Evolutionary conservation across 1,140 invertebrate genomes (phyloP).

Genomic region (Drosophila pectinifera): DNA sequence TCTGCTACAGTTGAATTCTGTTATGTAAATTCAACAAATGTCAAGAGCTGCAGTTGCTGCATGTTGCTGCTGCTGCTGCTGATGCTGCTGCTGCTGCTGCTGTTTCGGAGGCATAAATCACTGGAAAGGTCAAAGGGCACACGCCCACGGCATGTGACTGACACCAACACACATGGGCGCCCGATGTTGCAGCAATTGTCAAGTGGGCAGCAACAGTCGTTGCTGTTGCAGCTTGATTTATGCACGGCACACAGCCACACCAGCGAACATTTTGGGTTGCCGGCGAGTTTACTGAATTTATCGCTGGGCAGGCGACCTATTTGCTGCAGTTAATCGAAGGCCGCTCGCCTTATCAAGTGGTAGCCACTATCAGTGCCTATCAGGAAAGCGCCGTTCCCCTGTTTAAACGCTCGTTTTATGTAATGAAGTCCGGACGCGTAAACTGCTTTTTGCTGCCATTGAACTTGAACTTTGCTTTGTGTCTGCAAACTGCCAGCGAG

Average conservation of each 20-base stretch:
- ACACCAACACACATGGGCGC: slow-evolving; percentile 49
- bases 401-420: slow-evolving; percentile 9
- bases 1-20: slow-evolving; percentile 49
- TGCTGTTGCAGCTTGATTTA: slow-evolving; percentile 60
- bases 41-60: slow-evolving; percentile 53
- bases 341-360: slow-evolving; percentile 21
- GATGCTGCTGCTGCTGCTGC: slow-evolving; percentile 9
- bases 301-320: slow-evolving; percentile 53
- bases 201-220: slow-evolving; percentile 44
- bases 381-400: slow-evolving; percentile 10
- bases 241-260: slow-evolving; percentile 22
- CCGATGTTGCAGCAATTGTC: slow-evolving; percentile 67
- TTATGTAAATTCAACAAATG: slow-evolving; percentile 44
- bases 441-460: slow-evolving; percentile 45
- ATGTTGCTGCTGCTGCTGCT: slow-evolving; percentile 20
- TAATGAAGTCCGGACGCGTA: neutral
- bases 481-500: slow-evolving; percentile 64
- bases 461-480: slow-evolving; percentile 72
- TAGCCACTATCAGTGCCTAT: slow-evolving; percentile 27
- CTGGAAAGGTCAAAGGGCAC: slow-evolving; percentile 67
- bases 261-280: slow-evolving; percentile 13
- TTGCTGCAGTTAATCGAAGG: slow-evolving; percentile 45
- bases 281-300: slow-evolving; percentile 29
- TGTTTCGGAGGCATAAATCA: slow-evolving; percentile 61
- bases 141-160: slow-evolving; percentile 52